A percentile compares a stretch with the other conserved stretches of the same genome.
These are phyloP conservation scores for Melanotaenia nigrans DNA, from an alignment of 2,797 vertebrate species.

Conservation along the genomic window DNA sequence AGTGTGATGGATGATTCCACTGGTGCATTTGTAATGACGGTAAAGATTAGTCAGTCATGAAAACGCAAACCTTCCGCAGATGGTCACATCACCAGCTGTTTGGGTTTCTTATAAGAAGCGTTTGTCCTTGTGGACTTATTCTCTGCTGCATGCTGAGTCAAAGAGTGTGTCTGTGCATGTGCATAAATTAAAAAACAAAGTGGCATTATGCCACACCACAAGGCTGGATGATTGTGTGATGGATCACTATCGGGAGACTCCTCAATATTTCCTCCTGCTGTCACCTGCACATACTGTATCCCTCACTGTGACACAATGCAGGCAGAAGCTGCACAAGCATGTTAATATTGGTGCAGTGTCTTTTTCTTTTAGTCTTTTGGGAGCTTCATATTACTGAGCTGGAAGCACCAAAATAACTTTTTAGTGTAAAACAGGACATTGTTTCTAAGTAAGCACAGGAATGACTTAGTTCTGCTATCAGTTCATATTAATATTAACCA, in stretches of 20 bases:
- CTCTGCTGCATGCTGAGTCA: slow-evolving; percentile 19
- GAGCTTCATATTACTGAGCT: too few species aligned
- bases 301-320: slow-evolving; percentile 6
- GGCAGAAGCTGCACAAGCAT: neutral
- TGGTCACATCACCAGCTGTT: slow-evolving; percentile 41
- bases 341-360: neutral
- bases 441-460: neutral
- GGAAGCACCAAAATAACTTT: slow-evolving; percentile 4
- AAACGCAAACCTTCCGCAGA: slow-evolving; percentile 45
- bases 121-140: slow-evolving; percentile 38
- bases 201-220: slow-evolving; percentile 18
- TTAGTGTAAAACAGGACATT: neutral
- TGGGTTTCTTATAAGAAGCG: slow-evolving; percentile 32
- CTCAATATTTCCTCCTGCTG: slow-evolving; percentile 14
- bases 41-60: slow-evolving; percentile 48
- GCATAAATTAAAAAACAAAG: slow-evolving; percentile 6
- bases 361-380: too few species aligned
- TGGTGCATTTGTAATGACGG: slow-evolving; percentile 31
- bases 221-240: slow-evolving; percentile 26
- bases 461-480: slow-evolving; percentile 30
- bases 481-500: slow-evolving; percentile 16
- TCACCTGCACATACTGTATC: slow-evolving; percentile 6
- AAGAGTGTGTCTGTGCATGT: slow-evolving; percentile 1
- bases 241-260: slow-evolving; percentile 32
- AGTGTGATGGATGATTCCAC: slow-evolving; percentile 63